phyloP scores from a whole-genome alignment of 1,140 invertebrate species.

The Lepidostoma basale region DNA sequence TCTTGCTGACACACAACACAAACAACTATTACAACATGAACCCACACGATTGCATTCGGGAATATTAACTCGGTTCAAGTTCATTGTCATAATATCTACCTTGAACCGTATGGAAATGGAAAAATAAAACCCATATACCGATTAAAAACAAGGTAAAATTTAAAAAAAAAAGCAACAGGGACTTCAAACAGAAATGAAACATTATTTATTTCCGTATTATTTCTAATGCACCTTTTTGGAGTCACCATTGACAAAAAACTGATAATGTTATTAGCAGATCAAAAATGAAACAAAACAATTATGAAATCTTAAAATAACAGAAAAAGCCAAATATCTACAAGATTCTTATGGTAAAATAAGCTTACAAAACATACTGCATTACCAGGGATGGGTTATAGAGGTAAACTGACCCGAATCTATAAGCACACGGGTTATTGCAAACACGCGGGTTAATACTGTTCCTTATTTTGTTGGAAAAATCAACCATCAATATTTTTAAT shows the following conservation, averaged over 20 bases:
- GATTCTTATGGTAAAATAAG: neutral
- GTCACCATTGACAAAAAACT: slow-evolving; percentile 44
- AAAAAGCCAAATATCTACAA: neutral
- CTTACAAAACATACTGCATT: neutral
- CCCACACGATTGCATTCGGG: slow-evolving; percentile 13
- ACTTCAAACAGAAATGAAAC: slow-evolving; percentile 22
- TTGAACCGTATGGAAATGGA: slow-evolving; percentile 14
- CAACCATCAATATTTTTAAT: no score
- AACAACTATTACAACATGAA: slow-evolving; percentile 60
- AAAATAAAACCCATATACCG: slow-evolving; percentile 21
- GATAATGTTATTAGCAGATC: slow-evolving; percentile 40
- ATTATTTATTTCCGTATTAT: slow-evolving; percentile 4
- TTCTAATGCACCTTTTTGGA: slow-evolving; percentile 24
- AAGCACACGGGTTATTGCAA: no score
- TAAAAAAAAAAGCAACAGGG: slow-evolving; percentile 19
- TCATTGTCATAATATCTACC: neutral
- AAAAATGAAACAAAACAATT: neutral
- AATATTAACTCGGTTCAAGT: slow-evolving; percentile 6
- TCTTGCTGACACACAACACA: slow-evolving; percentile 80
- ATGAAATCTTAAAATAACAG: neutral
- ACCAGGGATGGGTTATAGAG: no score
- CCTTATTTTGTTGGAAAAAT: no score
- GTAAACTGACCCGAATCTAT: no score
- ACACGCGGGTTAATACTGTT: no score
- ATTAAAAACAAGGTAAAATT: slow-evolving; percentile 29